These are phyloP conservation scores for Botia kubotai DNA, from an alignment of 2,797 vertebrate species.

Conservation along the genomic window DNA sequence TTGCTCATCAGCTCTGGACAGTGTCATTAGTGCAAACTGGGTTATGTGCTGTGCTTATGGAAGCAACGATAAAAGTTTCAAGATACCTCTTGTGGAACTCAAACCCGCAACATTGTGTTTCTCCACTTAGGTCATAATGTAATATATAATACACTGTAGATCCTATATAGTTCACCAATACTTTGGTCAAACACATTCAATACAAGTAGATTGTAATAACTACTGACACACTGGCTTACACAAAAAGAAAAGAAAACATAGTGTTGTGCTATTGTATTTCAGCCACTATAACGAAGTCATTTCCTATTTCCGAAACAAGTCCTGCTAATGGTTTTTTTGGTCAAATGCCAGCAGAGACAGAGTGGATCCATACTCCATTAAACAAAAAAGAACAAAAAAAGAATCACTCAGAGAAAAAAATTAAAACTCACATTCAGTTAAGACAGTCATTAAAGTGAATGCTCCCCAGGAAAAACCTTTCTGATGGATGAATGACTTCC, in stretches of 20 bases:
- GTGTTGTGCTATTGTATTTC: conserved; percentile 22
- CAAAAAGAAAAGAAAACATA: conserved; percentile 7
- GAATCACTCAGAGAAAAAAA: not conserved
- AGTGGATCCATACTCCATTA: conserved; percentile 34
- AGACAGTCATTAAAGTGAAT: conserved; percentile 17
- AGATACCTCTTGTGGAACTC: too few relatives aligned
- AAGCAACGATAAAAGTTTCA: too few relatives aligned
- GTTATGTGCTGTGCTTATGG: too few relatives aligned
- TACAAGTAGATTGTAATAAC: not conserved
- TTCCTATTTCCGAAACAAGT: conserved; percentile 3
- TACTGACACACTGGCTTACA: not conserved
- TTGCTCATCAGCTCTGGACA: too few relatives aligned
- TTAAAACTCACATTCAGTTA: conserved; percentile 14
- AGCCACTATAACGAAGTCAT: conserved; percentile 2
- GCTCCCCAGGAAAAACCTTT: not conserved
- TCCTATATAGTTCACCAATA: not conserved
- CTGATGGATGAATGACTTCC: conserved; percentile 8
- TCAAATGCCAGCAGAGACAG: conserved; percentile 27
- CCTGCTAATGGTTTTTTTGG: conserved; percentile 43
- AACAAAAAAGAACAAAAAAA: not conserved
- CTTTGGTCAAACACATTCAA: conserved; percentile 15
- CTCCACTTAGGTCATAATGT: not conserved
- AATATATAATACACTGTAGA: not conserved
- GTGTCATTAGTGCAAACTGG: too few relatives aligned
- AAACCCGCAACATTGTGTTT: too few relatives aligned